Evolutionary conservation across 2,888 invertebrate species (phyloP), one percentile per base, ranked within the genome.

Genomic region (Drosophila siamana): DNA sequence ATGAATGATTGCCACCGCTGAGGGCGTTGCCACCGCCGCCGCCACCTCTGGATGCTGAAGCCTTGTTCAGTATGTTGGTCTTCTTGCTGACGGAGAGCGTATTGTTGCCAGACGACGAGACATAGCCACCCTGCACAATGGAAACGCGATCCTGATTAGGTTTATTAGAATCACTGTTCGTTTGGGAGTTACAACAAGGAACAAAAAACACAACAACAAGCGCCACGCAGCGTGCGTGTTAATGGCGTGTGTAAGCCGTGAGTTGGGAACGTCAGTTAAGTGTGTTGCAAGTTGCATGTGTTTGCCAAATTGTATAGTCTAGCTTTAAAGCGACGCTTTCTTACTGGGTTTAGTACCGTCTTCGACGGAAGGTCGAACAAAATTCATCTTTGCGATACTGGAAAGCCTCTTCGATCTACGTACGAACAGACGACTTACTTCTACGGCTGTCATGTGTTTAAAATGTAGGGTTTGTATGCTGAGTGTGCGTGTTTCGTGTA

Each of bases 51-150:
- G 93, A 89, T 91, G 93, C 71, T 89, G 93, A 85, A 91, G 94
- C 90, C 74, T 95, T 95, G 89, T 96, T 96, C 73, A 98, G 93
- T 55, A 97, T 95, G 93, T 98, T 98, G 52, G 95, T 93, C 92
- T 96, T 96, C 93, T 96, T 96, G 67, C 94, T 93, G 59, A 97
- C 95, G 90, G 96, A 95, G 47, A 97, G 93, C 80, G 95, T 93
- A 74, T 92, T 92, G 61, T 85, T 91, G 61, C 83, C 90, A 51
- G 92, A 90, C 80, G 93, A 93, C 47, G 94, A 93, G 76, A 94
- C 94, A 92, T 94, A 94, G 59, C 94, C 94, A 80, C 94, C 94
- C 94, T 94, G 94, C 79, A 94, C 94, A 92, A 93, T 94, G 90
- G 93, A 93, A 90, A 94, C 95, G 92, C 93, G 95, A 94, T 94